Base-by-base conservation (phyloP, 2,113 vertebrate genomes). In the Nycticryphes semicollaris region DNA sequence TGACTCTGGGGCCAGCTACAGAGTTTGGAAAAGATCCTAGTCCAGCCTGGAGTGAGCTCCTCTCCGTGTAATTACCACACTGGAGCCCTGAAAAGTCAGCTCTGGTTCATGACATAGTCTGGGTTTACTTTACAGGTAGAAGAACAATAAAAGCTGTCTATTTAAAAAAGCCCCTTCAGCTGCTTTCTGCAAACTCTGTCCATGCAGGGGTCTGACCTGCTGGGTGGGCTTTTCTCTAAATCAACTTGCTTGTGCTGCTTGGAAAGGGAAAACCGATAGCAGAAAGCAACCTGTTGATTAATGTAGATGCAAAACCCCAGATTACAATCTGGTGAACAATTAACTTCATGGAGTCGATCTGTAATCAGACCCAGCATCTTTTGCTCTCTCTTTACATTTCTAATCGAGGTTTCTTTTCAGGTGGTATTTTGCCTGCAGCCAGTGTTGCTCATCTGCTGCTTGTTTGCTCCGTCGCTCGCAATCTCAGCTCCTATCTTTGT, bases 271-370 rank as follows among this genome's bases (percentile, higher is more conserved):
- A 35, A 33, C 86, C 8, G 72, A 60, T 5, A 87, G 85, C 91
- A 95, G 93, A 82, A 73, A 56, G 75, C 68, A 20, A 76, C 83
- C 68, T 88, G 90, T 31, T 82, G 93, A 53, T 77, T 39, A 84
- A 39, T 19, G 84, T 14, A 8, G 50, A 70, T 89, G 56, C 10
- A 9, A 63, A 56, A 89, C 48, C 78, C 86, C 80, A 28, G 90
- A 96, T 93, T 89, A 68, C 76, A 33, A 77, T 91, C 92, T 85
- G 92, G 95, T 82, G 94, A 93, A 89, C 97, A 84, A 93, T 96
- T 94, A 96, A 88, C 88, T 62, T 21, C 7, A 70, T 51, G 0
- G 82, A 84, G 86, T 37, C 5, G 20, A 60, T 67, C 83, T 37
- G 45, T 64, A 96, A 96, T 96, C 95, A 63, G 67, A 45, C 2